phyloP scores from a whole-genome alignment of 2,113 vertebrate species.

The Alligator mississippiensis region DNA sequence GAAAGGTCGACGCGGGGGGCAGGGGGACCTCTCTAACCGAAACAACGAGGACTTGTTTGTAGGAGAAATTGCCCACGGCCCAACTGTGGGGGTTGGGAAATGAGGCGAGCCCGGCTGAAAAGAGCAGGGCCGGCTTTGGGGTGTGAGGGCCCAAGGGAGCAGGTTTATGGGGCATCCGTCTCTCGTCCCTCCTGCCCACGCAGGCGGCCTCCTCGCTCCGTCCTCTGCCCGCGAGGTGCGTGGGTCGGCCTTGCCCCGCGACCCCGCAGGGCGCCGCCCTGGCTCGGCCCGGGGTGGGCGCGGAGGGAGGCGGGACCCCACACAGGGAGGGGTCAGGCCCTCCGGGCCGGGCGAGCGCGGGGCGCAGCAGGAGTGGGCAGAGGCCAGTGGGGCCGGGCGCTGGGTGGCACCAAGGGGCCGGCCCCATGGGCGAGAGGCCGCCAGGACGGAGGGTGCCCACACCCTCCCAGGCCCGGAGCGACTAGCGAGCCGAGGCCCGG shows the following conservation, averaged over 20 bases:
- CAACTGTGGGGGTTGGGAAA: neutral
- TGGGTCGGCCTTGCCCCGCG: too few species aligned
- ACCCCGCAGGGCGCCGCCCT: neutral
- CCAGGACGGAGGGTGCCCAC: neutral
- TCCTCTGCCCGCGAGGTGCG: too few species aligned
- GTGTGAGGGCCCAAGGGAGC: rapidly evolving
- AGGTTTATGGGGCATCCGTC: neutral
- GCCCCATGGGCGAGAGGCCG: neutral
- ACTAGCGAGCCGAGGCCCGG: neutral
- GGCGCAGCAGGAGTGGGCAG: neutral
- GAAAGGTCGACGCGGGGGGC: too few species aligned
- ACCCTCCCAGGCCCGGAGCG: too few species aligned
- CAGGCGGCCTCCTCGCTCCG: too few species aligned
- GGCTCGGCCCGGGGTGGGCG: neutral
- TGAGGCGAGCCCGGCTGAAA: neutral
- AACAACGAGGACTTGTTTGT: too few species aligned
- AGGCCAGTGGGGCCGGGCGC: neutral
- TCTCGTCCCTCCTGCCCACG: too few species aligned
- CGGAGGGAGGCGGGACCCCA: neutral
- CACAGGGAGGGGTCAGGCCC: too few species aligned
- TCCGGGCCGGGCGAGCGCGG: neutral
- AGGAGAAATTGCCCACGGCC: too few species aligned
- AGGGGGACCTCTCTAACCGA: too few species aligned
- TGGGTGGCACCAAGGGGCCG: neutral
- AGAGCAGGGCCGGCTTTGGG: neutral